Evolutionary conservation across 2,888 invertebrate genomes (phyloP).

Genomic region (Sarcophaga carnaria): DNA sequence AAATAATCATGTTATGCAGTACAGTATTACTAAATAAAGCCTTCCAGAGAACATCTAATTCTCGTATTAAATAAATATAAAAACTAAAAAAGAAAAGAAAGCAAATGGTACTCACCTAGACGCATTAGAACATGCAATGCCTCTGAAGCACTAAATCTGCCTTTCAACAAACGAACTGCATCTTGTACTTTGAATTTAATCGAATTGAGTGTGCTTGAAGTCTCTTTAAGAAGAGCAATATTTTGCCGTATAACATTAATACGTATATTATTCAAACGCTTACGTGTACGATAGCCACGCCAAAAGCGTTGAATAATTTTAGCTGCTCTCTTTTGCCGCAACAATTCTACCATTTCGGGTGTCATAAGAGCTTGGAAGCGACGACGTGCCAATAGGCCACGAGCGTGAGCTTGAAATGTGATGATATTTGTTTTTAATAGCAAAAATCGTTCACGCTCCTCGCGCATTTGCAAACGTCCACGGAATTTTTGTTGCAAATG

Average conservation of each 20-base stretch:
- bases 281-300: conserved; percentile 83
- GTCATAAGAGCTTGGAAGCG: conserved; percentile 82
- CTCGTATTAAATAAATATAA: too few species aligned
- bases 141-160: conserved; percentile 77
- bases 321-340: conserved; percentile 83
- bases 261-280: conserved; percentile 74
- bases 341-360: conserved; percentile 81
- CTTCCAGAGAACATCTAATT: too few species aligned
- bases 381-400: conserved; percentile 83
- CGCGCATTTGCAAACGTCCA: conserved; percentile 80
- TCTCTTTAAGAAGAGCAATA: conserved; percentile 74
- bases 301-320: conserved; percentile 85
- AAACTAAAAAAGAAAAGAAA: neutral
- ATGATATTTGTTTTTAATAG: conserved; percentile 68
- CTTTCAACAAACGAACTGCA: conserved; percentile 78
- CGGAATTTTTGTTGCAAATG: conserved; percentile 81
- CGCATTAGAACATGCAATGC: conserved; percentile 77
- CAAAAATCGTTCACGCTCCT: conserved; percentile 76
- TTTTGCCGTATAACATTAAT: conserved; percentile 76
- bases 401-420: conserved; percentile 79
- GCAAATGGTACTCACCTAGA: conserved; percentile 74
- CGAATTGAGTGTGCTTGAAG: conserved; percentile 74
- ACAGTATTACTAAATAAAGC: too few species aligned
- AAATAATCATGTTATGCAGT: too few species aligned
- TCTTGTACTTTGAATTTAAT: conserved; percentile 77